A percentile compares a stretch with the other conserved stretches of the same genome.
Evolutionary conservation across 2,113 vertebrate genomes (phyloP).

Genomic region (Narcine bancroftii): DNA sequence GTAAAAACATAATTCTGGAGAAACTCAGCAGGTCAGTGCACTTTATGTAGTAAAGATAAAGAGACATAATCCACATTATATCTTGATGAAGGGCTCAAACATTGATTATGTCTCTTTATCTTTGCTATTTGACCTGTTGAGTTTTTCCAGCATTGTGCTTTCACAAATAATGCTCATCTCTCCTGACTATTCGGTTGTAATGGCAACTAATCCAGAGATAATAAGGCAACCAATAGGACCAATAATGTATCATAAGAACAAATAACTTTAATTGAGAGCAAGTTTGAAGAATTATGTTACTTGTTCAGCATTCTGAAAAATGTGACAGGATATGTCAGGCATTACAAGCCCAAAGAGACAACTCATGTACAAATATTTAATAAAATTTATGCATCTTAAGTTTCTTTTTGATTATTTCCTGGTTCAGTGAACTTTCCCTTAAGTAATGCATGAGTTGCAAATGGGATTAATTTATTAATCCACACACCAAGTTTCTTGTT

Average conservation of each 20-base stretch:
- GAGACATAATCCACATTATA: no score
- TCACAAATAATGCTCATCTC: not conserved
- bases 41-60: no score
- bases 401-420: not conserved
- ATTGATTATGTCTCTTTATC: no score
- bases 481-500: not conserved
- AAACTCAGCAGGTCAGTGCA: no score
- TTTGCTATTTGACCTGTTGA: no score
- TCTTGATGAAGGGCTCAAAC: no score
- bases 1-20: no score
- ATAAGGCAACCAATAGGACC: not conserved
- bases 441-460: slow-evolving; percentile 5
- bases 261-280: not conserved
- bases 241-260: not conserved
- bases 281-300: not conserved
- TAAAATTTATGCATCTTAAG: slow-evolving; percentile 26
- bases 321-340: not conserved
- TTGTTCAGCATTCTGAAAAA: not conserved
- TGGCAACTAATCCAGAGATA: not conserved
- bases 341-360: not conserved
- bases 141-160: no score
- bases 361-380: slow-evolving; percentile 26
- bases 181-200: not conserved
- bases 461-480: slow-evolving; percentile 13
- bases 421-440: slow-evolving; percentile 9